These are phyloP conservation scores for Drosophila navojoa DNA, from an alignment of 1,140 invertebrate species.

Conservation along the genomic window DNA sequence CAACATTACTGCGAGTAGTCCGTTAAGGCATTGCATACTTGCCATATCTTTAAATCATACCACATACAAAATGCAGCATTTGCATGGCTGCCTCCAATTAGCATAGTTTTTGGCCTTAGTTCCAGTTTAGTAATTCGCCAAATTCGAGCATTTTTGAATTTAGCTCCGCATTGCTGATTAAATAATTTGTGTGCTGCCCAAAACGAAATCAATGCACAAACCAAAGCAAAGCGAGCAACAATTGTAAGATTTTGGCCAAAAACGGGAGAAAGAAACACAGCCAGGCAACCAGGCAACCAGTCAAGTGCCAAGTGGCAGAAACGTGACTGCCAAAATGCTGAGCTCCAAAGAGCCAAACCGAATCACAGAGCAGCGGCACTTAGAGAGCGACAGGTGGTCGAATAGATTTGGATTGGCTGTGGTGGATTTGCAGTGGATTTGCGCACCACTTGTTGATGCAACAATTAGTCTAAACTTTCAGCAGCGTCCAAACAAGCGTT, in stretches of 20 bases:
- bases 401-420: slow-evolving; percentile 60
- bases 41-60: background rate
- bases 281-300: slow-evolving; percentile 37
- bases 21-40: no score
- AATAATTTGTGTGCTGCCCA: slow-evolving; percentile 35
- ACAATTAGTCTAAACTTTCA: slow-evolving; percentile 78
- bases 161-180: slow-evolving; percentile 39
- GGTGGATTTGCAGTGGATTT: slow-evolving; percentile 21
- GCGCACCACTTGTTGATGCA: slow-evolving; percentile 62
- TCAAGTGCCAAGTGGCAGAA: slow-evolving; percentile 72
- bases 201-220: slow-evolving; percentile 37
- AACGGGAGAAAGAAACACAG: slow-evolving; percentile 28
- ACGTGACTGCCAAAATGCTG: slow-evolving; percentile 74
- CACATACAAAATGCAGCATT: background rate
- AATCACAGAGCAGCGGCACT: slow-evolving; percentile 40
- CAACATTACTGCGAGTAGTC: no score
- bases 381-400: slow-evolving; percentile 68
- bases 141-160: slow-evolving; percentile 23
- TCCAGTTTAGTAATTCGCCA: slow-evolving; percentile 2
- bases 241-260: slow-evolving; percentile 32
- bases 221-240: slow-evolving; percentile 20
- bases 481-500: slow-evolving; percentile 60
- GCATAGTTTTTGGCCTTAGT: slow-evolving; percentile 1
- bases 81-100: background rate
- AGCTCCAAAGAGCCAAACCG: slow-evolving; percentile 23